These are phyloP conservation scores for Nephila pilipes DNA, from an alignment of 1,140 invertebrate genomes.

Conservation along the genomic window DNA sequence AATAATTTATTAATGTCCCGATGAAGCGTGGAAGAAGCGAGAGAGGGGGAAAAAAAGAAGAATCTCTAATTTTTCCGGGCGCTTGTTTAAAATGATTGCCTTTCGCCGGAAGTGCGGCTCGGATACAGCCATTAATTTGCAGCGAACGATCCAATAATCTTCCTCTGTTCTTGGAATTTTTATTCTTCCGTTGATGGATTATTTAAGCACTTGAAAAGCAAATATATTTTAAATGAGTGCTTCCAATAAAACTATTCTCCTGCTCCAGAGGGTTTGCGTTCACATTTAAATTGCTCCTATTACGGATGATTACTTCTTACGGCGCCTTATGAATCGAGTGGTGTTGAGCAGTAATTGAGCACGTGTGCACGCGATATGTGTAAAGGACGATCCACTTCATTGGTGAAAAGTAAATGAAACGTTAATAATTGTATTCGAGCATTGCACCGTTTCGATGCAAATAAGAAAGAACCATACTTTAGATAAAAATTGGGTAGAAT, in stretches of 20 bases:
- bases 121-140: background rate
- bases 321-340: too few species aligned
- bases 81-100: background rate
- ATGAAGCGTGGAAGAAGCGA: background rate
- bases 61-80: background rate
- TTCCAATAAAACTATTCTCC: background rate
- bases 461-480: too few species aligned
- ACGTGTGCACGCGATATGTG: too few species aligned
- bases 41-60: background rate
- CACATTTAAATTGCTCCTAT: background rate
- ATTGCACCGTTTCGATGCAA: too few species aligned
- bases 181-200: background rate
- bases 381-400: too few species aligned
- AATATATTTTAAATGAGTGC: background rate
- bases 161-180: background rate
- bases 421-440: too few species aligned
- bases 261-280: background rate
- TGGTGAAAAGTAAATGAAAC: too few species aligned
- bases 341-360: too few species aligned
- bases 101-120: background rate
- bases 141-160: background rate
- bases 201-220: background rate
- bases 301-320: too few species aligned
- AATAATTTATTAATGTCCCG: constrained; percentile 22
- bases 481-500: too few species aligned